Evolutionary conservation across 2,888 invertebrate species (phyloP).

Genomic region (Drosophila aldrichi): DNA sequence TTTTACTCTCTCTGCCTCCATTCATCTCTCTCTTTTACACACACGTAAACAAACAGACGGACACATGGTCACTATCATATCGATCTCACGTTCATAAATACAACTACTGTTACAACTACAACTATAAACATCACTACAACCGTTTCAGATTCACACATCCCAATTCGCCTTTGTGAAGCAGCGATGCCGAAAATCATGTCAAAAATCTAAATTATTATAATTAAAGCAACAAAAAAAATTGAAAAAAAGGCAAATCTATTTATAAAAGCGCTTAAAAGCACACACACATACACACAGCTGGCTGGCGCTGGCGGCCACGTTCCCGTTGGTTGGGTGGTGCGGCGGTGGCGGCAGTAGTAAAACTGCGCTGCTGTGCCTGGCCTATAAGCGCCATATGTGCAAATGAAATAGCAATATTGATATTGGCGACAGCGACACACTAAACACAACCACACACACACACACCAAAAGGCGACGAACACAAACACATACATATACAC

Average conservation of each 20-base stretch:
- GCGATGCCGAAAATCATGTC: conserved; percentile 65
- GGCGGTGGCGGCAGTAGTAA: conserved; percentile 64
- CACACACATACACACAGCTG: conserved; percentile 45
- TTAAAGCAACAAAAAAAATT: conserved; percentile 64
- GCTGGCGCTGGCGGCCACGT: conserved; percentile 58
- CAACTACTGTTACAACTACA: conserved; percentile 47
- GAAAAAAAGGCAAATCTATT: conserved; percentile 81
- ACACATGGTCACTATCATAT: conserved; percentile 73
- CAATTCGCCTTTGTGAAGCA: conserved; percentile 57
- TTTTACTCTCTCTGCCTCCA: conserved; percentile 7
- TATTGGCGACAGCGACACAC: conserved; percentile 67
- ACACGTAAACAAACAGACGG: conserved; percentile 47
- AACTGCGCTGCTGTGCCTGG: conserved; percentile 57
- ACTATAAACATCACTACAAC: conserved; percentile 34
- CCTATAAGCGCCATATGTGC: conserved; percentile 48
- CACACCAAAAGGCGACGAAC: conserved; percentile 35
- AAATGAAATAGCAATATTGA: conserved; percentile 68
- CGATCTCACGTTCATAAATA: conserved; percentile 65
- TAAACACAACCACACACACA: conserved; percentile 47
- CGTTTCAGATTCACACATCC: conserved; percentile 62
- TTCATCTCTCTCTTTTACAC: conserved; percentile 13
- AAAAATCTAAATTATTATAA: conserved; percentile 78
- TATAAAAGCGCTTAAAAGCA: conserved; percentile 79
- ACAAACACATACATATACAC: conserved; percentile 38
- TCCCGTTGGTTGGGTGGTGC: conserved; percentile 49